Base-by-base conservation (phyloP, 2,888 invertebrate species). In the Hemaris fuciformis region DNA sequence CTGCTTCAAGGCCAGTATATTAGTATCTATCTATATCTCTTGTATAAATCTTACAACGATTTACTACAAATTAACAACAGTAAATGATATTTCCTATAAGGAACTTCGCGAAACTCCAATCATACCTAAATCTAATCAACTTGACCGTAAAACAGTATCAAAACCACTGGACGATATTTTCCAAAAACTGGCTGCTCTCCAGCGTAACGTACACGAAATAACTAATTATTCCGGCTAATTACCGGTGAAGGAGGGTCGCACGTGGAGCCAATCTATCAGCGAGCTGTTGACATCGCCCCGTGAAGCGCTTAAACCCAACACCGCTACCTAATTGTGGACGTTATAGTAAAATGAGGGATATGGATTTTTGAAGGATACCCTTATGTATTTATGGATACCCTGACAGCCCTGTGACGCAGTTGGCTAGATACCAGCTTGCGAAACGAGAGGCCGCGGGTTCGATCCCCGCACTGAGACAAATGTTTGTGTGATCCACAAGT, bases 201-300 rank as follows among this genome's bases (percentile, higher is more conserved):
- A 60, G 25, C 48, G 31, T 27, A 20, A 45, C 43, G 61, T 72
- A 67, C 68, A 71, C 74, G 70, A 76, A 74, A 67, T 71, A 70
- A 69, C 69, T 72, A 73, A 77, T 76, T 76, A 76, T 53, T 67
- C 66, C 63, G 63, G 68, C 67, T 78, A 77, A 78, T 75, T 76
- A 77, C 77, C 69, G 68, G 65, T 67, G 65, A 57, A 45, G 48
- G 59, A 61, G 73, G 53, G 57, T n/a, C 45, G 15, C 68, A 76
- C 70, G 74, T 77, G 76, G 69, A 61, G 70, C 27, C 67, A 63
- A 75, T 76, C 75, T 72, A 77, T 77, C 76, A 76, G 62, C 60
- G 60, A 56, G 59, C 66, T 45, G 61, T 57, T 45, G 61, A 57
- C 57, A 57, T 10, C 41, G 20, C 18, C n/a, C 31, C 41, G 27